Percentiles rank a stretch among this genome's conserved stretches.
These are phyloP conservation scores for Apotomis capreana DNA, from an alignment of 2,888 invertebrate genomes.

Conservation along the genomic window DNA sequence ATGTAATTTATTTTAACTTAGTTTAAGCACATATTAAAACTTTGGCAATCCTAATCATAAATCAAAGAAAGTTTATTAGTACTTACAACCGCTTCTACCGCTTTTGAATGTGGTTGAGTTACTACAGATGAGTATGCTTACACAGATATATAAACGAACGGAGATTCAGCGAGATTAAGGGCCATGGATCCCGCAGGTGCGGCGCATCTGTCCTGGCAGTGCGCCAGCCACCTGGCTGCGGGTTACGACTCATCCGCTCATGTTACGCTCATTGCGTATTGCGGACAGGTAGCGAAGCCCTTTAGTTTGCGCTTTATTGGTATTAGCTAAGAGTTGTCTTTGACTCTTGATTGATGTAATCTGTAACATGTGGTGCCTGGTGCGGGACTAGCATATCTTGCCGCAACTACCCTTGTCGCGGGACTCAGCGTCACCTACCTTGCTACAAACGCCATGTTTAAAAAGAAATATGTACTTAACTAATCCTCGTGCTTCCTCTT, in stretches of 20 bases:
- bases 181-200: slow-evolving; percentile 21
- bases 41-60: too few species aligned
- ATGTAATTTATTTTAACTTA: too few species aligned
- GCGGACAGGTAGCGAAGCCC: slow-evolving; percentile 6
- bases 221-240: slow-evolving; percentile 28
- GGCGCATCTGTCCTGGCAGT: slow-evolving; percentile 26
- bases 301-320: too few species aligned
- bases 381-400: too few species aligned
- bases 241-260: slow-evolving; percentile 23
- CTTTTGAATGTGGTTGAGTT: too few species aligned
- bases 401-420: neutral
- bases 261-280: slow-evolving; percentile 16
- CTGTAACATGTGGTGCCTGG: neutral
- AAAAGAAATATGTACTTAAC: too few species aligned
- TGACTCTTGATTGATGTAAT: neutral
- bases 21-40: too few species aligned
- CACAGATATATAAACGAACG: slow-evolving; percentile 14
- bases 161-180: slow-evolving; percentile 23
- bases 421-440: too few species aligned
- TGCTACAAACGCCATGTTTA: too few species aligned
- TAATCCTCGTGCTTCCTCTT: too few species aligned
- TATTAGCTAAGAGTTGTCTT: neutral
- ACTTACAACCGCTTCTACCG: too few species aligned
- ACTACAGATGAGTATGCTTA: neutral
- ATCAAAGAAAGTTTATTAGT: too few species aligned